A percentile compares a stretch with the other conserved stretches of the same genome.
Conservation (phyloP, 2,113 vertebrate species). For the Paracanthobrama guichenoti region DNA sequence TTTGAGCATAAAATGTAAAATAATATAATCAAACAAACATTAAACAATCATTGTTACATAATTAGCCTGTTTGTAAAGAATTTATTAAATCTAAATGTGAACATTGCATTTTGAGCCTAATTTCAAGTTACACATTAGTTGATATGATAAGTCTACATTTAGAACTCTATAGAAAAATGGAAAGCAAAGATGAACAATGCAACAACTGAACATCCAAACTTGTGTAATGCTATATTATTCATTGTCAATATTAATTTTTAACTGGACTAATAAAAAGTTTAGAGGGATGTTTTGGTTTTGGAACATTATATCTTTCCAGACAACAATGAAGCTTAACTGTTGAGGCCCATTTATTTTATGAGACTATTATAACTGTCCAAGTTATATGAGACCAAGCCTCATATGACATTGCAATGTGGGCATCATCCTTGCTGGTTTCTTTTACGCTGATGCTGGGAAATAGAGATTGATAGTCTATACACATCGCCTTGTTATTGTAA, state of each 20-base stretch:
- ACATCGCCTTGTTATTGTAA: not conserved
- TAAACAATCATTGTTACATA: not conserved
- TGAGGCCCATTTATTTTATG: not conserved
- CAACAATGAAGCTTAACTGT: not conserved
- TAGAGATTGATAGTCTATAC: not conserved
- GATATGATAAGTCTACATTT: not conserved
- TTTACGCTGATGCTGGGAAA: not conserved
- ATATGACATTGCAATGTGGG: not conserved
- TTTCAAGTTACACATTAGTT: not conserved
- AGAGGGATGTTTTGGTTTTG: not conserved
- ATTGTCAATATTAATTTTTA: not conserved
- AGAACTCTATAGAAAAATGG: not conserved
- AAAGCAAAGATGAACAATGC: no score
- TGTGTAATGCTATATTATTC: not conserved
- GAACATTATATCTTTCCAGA: not conserved
- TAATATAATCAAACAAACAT: not conserved
- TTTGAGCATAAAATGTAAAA: not conserved
- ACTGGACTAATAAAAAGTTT: not conserved
- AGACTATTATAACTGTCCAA: not conserved
- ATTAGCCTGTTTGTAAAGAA: not conserved
- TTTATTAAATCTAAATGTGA: not conserved
- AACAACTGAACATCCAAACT: no score
- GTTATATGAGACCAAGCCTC: not conserved
- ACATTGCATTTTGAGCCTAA: not conserved
- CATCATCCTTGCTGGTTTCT: not conserved